These are phyloP conservation scores for Gorilla gorilla DNA, from an alignment of 2,113 vertebrate species.

Conservation along the genomic window DNA sequence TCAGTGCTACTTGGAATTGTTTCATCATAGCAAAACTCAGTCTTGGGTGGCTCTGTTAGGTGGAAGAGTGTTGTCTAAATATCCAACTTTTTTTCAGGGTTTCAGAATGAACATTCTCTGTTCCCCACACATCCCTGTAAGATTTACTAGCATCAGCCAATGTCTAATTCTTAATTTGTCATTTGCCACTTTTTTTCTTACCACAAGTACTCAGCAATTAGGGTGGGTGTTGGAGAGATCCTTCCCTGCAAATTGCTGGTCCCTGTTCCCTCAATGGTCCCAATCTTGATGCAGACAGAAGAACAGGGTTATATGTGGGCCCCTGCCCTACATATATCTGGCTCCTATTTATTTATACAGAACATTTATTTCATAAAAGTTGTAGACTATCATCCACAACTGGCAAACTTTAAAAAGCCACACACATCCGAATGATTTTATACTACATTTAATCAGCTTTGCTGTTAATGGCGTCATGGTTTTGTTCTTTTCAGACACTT, in stretches of 20 bases:
- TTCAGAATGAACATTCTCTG: not conserved
- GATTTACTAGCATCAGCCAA: not conserved
- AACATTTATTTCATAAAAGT: not conserved
- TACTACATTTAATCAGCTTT: slow-evolving; percentile 12
- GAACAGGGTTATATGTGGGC: not conserved
- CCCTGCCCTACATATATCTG: not conserved
- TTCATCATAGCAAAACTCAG: not conserved
- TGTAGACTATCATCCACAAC: not conserved
- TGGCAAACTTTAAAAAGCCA: not conserved
- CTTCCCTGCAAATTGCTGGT: not conserved
- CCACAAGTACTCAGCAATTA: not conserved
- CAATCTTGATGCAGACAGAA: not conserved
- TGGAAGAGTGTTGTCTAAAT: not conserved
- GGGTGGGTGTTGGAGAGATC: not conserved
- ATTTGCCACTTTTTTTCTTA: not conserved
- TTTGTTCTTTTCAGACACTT: not conserved
- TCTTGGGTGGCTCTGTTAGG: not conserved
- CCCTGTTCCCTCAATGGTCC: not conserved
- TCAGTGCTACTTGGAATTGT: not conserved
- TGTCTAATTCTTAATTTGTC: not conserved
- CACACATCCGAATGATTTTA: not conserved
- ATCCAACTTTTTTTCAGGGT: not conserved
- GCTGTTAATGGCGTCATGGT: not conserved
- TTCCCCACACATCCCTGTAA: too few species aligned
- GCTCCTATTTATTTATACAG: not conserved